These are phyloP conservation scores for Brachynemurus nebulosus DNA, from an alignment of 2,888 invertebrate species.

Conservation along the genomic window DNA sequence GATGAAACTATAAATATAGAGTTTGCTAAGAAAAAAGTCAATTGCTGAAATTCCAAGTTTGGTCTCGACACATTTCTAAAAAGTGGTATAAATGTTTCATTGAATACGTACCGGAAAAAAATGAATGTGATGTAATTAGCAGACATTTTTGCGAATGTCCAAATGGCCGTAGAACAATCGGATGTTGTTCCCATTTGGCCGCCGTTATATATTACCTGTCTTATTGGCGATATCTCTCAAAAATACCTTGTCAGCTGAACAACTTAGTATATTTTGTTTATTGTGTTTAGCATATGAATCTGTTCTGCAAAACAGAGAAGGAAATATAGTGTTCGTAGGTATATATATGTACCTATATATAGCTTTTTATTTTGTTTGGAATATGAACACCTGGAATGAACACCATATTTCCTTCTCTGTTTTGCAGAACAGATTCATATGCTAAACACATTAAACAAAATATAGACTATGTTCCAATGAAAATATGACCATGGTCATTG, in stretches of 20 bases:
- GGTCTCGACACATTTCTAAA: slow-evolving; percentile 9
- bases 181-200: slow-evolving; percentile 11
- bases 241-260: slow-evolving; percentile 2
- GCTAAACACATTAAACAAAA: no score
- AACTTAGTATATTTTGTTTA: no score
- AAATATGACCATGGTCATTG: no score
- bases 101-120: background rate
- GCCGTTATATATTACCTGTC: slow-evolving; percentile 8
- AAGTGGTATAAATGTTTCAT: slow-evolving; percentile 1
- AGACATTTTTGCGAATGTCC: slow-evolving; percentile 10
- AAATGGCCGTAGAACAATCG: slow-evolving; percentile 11
- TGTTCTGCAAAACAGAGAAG: no score
- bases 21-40: slow-evolving; percentile 3
- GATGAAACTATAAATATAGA: slow-evolving; percentile 6
- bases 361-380: no score
- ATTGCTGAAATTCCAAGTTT: slow-evolving; percentile 5
- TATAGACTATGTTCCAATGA: no score
- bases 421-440: no score
- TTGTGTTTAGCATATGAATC: no score
- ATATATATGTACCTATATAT: no score
- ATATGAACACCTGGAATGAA: no score
- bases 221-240: background rate
- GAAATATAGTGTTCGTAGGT: no score
- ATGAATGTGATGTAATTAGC: slow-evolving; percentile 3
- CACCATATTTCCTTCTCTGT: no score